Evolutionary conservation across 1,140 invertebrate species (phyloP).

Genomic region (Drosophila arawakana): DNA sequence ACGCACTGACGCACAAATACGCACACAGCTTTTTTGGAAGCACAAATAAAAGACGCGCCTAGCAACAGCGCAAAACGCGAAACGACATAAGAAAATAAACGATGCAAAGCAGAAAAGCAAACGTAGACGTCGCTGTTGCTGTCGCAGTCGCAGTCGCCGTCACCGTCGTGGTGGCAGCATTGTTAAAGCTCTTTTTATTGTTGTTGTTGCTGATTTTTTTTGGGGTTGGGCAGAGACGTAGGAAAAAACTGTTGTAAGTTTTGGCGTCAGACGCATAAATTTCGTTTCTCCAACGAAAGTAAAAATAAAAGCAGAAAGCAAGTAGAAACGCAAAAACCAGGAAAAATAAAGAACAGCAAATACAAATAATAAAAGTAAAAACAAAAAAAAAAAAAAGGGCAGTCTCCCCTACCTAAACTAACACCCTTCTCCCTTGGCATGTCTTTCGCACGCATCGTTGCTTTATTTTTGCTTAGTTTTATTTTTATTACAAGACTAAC

Average conservation of each 20-base stretch:
- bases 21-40: slow-evolving; percentile 3
- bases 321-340: slow-evolving; percentile 10
- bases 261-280: slow-evolving; percentile 46
- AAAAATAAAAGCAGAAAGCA: slow-evolving; percentile 22
- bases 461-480: slow-evolving; percentile 43
- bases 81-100: slow-evolving; percentile 1
- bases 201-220: slow-evolving; percentile 20
- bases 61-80: slow-evolving; percentile 50
- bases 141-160: not conserved
- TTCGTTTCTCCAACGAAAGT: slow-evolving; percentile 31
- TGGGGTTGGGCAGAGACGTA: slow-evolving; percentile 9
- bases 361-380: not conserved
- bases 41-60: slow-evolving; percentile 56
- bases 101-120: slow-evolving; percentile 13
- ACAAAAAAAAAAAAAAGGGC: not conserved
- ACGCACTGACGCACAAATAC: slow-evolving; percentile 16
- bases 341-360: slow-evolving; percentile 1
- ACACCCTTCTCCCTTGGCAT: too few species aligned
- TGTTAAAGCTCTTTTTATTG: slow-evolving; percentile 36
- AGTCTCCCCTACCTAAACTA: too few species aligned
- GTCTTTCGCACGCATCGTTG: slow-evolving; percentile 6
- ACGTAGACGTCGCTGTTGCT: not conserved
- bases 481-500: slow-evolving; percentile 24
- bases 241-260: slow-evolving; percentile 21
- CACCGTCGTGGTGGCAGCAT: slow-evolving; percentile 2